phyloP scores from a whole-genome alignment of 37 sponge, comb jelly and placozoan genomes.

The Haliclona indistincta region DNA sequence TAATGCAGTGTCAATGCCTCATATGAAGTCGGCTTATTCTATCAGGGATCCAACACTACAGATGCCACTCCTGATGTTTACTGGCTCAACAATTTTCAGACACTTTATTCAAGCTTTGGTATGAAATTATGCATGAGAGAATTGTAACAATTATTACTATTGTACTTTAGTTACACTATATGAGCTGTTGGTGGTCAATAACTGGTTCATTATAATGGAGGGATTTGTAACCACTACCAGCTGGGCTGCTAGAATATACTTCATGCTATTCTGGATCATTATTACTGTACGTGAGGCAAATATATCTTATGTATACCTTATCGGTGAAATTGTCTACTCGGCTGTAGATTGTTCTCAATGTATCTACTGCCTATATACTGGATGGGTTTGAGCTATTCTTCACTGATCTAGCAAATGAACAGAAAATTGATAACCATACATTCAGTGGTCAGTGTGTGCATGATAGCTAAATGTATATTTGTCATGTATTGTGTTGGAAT shows the following conservation, averaged over 20 bases:
- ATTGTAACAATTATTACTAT: not conserved
- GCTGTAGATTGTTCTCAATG: constrained; percentile 56
- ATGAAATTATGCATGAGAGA: constrained; percentile 1
- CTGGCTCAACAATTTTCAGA: constrained; percentile 83
- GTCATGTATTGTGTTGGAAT: too few species aligned
- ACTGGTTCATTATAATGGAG: constrained; percentile 89
- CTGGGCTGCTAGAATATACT: constrained; percentile 52
- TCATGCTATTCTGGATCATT: constrained; percentile 62
- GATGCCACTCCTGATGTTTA: constrained; percentile 17
- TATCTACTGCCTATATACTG: constrained; percentile 74
- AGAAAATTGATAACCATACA: too few species aligned
- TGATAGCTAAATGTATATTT: too few species aligned
- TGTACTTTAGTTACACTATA: constrained; percentile 68
- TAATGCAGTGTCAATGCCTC: constrained; percentile 30
- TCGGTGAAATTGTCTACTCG: constrained; percentile 3
- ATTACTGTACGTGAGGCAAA: constrained; percentile 33
- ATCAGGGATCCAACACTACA: not conserved
- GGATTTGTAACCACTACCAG: constrained; percentile 50
- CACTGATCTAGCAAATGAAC: too few species aligned
- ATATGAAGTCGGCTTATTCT: constrained; percentile 38
- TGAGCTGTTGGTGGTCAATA: constrained; percentile 85
- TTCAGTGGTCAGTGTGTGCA: too few species aligned
- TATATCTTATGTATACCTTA: not conserved
- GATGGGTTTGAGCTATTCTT: constrained; percentile 79
- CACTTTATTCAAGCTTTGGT: constrained; percentile 74